Base-by-base conservation (phyloP, 2,888 invertebrate species). In the Orchestes rusci region DNA sequence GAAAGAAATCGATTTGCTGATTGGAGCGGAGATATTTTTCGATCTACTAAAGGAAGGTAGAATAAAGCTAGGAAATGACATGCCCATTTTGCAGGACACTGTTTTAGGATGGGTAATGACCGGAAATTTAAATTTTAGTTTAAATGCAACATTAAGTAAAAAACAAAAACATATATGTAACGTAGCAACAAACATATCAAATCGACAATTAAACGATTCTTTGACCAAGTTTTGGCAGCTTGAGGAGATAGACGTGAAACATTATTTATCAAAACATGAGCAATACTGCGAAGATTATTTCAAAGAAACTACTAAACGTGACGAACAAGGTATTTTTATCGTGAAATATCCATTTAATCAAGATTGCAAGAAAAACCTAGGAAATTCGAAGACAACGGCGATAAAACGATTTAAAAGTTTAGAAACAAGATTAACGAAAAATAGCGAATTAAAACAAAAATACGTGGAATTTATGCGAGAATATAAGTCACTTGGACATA, bases 381-480 rank as follows among this genome's bases (percentile, higher is more conserved):
- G n/a, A n/a, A n/a, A n/a, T n/a, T n/a, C n/a, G n/a, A n/a, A n/a
- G n/a, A n/a, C n/a, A n/a, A n/a, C n/a, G n/a, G n/a, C n/a, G n/a
- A n/a, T n/a, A n/a, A n/a, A n/a, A n/a, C n/a, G n/a, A n/a, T n/a
- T n/a, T n/a, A n/a, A n/a, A n/a, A n/a, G n/a, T n/a, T 48, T 50
- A 12, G 48, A 52, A 32, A 35, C 12, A 5, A 23, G 39, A 36
- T 45, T 52, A 13, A n/a, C 15, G 28, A 30, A 17, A 3, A 18
- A 49, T 28, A 18, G 36, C 16, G n/a, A 31, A 3, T 20, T 52
- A 15, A 50, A 45, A 45, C 16, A n/a, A 1, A 16, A 43, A 16
- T 48, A 48, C 29, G 23, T 27, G 13, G 37, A 42, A 10, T 52
- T 50, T 32, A 47, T 52, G 48, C 10, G 16, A 15, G 43, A 50